Evolutionary conservation across 2,113 vertebrate genomes (phyloP).

Genomic region (Chloropsis hardwickii): DNA sequence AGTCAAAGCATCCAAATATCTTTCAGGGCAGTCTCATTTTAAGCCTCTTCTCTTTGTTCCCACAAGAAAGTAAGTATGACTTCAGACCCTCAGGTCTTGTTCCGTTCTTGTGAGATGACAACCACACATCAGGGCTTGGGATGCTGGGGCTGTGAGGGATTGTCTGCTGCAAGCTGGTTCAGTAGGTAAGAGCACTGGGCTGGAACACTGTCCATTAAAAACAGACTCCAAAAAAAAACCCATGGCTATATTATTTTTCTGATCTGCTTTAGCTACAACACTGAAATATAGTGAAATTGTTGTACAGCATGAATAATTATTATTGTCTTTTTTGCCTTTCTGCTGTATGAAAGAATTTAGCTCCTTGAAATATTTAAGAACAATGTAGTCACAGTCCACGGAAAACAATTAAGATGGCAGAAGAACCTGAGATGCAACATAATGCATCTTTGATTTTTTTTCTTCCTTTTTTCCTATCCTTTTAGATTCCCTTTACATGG

Average conservation of each 20-base stretch:
- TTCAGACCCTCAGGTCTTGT: background rate
- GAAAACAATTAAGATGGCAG: background rate
- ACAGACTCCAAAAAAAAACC: background rate
- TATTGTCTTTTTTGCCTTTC: background rate
- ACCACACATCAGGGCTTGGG: background rate
- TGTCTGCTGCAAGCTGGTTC: background rate
- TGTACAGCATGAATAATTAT: background rate
- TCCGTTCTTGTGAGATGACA: background rate
- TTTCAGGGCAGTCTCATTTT: background rate
- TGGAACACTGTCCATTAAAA: background rate
- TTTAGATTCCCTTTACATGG: background rate
- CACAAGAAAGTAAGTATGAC: background rate
- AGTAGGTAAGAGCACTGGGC: background rate
- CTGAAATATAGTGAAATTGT: background rate
- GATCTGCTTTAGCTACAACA: background rate
- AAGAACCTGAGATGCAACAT: background rate
- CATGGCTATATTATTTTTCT: background rate
- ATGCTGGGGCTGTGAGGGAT: background rate
- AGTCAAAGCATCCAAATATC: background rate
- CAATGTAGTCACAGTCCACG: background rate
- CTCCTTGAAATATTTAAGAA: background rate
- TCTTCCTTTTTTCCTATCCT: background rate
- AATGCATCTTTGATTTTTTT: background rate
- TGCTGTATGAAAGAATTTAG: background rate
- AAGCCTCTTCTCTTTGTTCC: background rate